phyloP scores from a whole-genome alignment of 2,888 invertebrate species.

The Melanostoma mellinum region DNA sequence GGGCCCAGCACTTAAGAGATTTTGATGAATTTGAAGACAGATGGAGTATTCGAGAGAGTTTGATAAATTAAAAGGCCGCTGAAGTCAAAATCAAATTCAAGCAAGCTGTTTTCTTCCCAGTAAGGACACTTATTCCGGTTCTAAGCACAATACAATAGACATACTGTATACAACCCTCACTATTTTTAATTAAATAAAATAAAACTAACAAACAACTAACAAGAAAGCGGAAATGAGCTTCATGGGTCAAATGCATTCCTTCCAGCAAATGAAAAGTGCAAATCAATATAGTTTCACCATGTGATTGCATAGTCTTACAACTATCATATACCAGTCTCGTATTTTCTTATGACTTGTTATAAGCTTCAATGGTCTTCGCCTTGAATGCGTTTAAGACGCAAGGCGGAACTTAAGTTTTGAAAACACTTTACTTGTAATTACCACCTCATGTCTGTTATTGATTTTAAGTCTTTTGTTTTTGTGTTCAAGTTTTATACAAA shows the following conservation, averaged over 20 bases:
- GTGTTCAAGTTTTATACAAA: neutral
- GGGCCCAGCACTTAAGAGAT: no score
- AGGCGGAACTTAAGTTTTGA: conserved; percentile 52
- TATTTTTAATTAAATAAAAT: neutral
- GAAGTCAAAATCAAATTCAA: no score
- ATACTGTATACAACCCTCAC: no score
- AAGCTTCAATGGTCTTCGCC: conserved; percentile 64
- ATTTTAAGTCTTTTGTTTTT: conserved; percentile 38
- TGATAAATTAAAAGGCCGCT: no score
- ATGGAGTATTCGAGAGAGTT: no score
- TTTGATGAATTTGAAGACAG: no score
- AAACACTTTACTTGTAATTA: conserved; percentile 41
- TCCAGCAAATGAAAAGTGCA: conserved; percentile 28
- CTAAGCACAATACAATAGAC: no score
- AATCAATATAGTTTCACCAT: conserved; percentile 52
- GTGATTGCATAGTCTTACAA: conserved; percentile 16
- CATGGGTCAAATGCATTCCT: conserved; percentile 29
- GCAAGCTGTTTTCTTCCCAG: no score
- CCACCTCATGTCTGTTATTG: conserved; percentile 60
- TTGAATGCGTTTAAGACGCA: conserved; percentile 55
- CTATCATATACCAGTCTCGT: conserved; percentile 31
- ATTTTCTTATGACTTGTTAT: conserved; percentile 52
- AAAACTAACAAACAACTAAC: neutral
- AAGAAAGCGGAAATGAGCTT: conserved; percentile 10
- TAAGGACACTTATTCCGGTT: no score